Base-by-base conservation (phyloP, 1,140 invertebrate species). In the Halictus rubicundus region DNA sequence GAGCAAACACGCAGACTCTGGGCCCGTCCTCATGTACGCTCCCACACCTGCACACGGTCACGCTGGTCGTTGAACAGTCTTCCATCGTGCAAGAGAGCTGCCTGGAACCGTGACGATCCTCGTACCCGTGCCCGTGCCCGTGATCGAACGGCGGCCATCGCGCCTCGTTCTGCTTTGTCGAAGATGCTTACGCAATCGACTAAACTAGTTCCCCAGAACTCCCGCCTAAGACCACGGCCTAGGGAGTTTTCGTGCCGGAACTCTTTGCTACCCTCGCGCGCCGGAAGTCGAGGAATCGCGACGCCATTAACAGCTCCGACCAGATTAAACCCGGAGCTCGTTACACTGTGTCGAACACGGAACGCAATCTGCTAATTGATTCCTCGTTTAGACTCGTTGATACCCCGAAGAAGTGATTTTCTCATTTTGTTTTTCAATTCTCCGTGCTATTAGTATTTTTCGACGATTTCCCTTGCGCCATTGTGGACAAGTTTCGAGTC, bases 1-100 rank as follows among this genome's bases (percentile, higher is more conserved):
- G 88, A 89, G 88, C 88, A 91, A 89, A 91, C 88, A 90, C 87
- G 80, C 81, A 83, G 73, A 80, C 19, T 72, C 60, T 69, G 64
- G 77, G 57, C 60, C 64, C 52, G 81, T 81, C 66, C 69, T 64
- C 27, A 65, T 68, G 63, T 75, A 64, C 21, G 46, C 27, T 63
- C 10, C 21, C 8, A 76, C 60, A 49, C 54, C 52, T 68, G 32
- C 37, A 12, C 46, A 10, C 23, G 57, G 23, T 32, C 52, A 59
- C 54, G 25, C 14, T 57, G 46, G 16, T 39, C 46, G 49, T 60
- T 27, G 32, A 64, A 64, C 63, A 78, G 64, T 72, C 61, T 60
- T 54, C 71, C 68, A 78, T 46, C 52, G 46, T 61, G 76, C 63
- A 14, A 9, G 49, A 14, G 49, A 52, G 21, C n/a, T n/a, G 69